Evolutionary conservation across 2,888 invertebrate genomes (phyloP), one percentile per base, ranked within the genome.

Genomic region (Sesamia inferens): DNA sequence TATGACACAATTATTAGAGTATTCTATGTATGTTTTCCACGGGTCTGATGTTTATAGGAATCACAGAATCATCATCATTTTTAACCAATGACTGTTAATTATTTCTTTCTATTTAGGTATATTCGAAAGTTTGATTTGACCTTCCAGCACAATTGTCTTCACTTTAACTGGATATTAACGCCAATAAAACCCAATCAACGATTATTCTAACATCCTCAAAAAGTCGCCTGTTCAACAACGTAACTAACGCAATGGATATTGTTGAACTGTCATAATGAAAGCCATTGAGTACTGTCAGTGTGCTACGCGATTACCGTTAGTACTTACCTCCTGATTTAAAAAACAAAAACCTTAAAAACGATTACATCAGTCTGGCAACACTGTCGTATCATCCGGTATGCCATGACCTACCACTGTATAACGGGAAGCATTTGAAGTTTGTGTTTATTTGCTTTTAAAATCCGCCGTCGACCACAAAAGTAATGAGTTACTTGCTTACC

Each of bases 391-490:
- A 84, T 79, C 81, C 76, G 71, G 84, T 79, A 78, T 75, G 83
- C 87, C 87, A 84, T 90, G 90, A 91, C 91, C 91, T 88, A 87
- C 88, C 86, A 85, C 88, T 88, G 81, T 83, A 87, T 90, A 91
- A 91, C 91, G 91, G 91, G 88, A 88, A 86, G 87, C 86, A 90
- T 88, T 89, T 90, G 91, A 90, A 90, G 89, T 90, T 87, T 83
- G 87, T 80, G 74, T 83, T 83, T 85, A 87, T 86, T 85, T 81
- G 71, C 74, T 81, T 83, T 79, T 85, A 82, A 79, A 83, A 78
- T 79, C 75, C 71, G 22, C 68, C 58, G 62, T 47, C 67, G n/a
- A 84, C 81, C 81, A 82, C 86, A 84, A 77, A 86, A 68, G 68
- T 85, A 86, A 86, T 86, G 76, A 86, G 82, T 59, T 72, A 71